Conservation (phyloP, 1,140 invertebrate species). For the Aphidius ervi region DNA sequence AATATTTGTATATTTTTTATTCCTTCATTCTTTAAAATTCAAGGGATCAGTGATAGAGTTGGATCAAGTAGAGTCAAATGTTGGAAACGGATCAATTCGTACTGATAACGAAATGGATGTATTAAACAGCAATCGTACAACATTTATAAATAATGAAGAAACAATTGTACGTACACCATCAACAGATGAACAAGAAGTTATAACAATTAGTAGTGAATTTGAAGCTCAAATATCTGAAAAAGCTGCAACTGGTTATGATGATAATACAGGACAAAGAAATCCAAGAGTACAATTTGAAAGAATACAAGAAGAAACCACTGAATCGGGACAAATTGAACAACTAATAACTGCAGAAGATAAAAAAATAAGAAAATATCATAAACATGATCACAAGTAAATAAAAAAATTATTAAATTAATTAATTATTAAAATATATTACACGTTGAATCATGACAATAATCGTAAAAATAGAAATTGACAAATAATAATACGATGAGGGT, state of each 20-base stretch:
- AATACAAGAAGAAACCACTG: conserved; percentile 40
- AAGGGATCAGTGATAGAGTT: conserved; percentile 43
- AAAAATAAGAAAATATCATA: conserved; percentile 42
- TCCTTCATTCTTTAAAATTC: conserved; percentile 22
- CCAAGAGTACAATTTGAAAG: conserved; percentile 52
- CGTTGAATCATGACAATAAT: too few relatives aligned
- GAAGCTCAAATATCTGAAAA: conserved; percentile 51
- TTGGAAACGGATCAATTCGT: conserved; percentile 24
- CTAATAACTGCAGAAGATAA: conserved; percentile 36
- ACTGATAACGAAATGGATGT: conserved; percentile 27
- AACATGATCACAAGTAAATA: conserved; percentile 50
- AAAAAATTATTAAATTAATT: too few relatives aligned
- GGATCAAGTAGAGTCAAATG: conserved; percentile 25
- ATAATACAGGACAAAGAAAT: conserved; percentile 39
- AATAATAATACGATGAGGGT: conserved; percentile 9
- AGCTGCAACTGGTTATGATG: conserved; percentile 43
- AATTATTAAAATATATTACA: neutral
- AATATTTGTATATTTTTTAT: conserved; percentile 16
- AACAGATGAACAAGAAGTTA: conserved; percentile 18
- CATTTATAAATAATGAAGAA: conserved; percentile 31
- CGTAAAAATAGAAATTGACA: conserved; percentile 5
- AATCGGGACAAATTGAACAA: conserved; percentile 26
- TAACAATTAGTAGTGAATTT: conserved; percentile 37
- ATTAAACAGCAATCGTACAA: conserved; percentile 34
- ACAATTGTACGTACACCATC: conserved; percentile 18